A percentile compares a stretch with the other conserved stretches of the same genome.
Evolutionary conservation across 2,113 vertebrate genomes (phyloP).

Genomic region (Crotalus helleri): DNA sequence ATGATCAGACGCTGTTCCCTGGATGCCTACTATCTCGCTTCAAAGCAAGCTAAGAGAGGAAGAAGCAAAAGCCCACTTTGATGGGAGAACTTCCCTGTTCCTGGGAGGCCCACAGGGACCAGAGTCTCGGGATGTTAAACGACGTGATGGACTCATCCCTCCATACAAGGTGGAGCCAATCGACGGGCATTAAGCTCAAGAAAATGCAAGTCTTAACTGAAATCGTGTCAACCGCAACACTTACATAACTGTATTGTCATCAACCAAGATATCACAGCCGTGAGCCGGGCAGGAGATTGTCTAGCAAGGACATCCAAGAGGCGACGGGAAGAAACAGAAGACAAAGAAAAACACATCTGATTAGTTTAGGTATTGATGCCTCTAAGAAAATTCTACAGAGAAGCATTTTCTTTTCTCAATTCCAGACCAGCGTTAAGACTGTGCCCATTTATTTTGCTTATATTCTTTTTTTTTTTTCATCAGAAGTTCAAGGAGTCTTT

Average conservation of each 20-base stretch:
- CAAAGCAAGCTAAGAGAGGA: neutral
- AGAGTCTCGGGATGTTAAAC: neutral
- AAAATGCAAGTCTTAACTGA: constrained; percentile 35
- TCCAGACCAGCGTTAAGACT: accelerated
- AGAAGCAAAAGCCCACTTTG: neutral
- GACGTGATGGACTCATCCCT: neutral
- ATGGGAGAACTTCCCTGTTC: neutral
- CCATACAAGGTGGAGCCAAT: constrained; percentile 2
- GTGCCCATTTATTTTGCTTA: neutral
- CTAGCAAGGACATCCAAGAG: constrained; percentile 60
- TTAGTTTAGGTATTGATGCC: neutral
- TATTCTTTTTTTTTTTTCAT: neutral
- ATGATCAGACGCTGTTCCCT: neutral
- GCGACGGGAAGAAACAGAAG: neutral
- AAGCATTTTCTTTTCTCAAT: neutral
- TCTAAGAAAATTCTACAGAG: neutral
- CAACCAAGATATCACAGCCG: constrained; percentile 99
- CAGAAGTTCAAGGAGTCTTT: too few relatives aligned
- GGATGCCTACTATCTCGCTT: neutral
- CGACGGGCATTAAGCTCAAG: neutral
- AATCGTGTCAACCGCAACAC: constrained; percentile 62
- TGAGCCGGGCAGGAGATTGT: constrained; percentile 99
- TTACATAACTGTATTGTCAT: constrained; percentile 99
- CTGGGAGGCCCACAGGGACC: neutral
- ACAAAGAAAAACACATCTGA: neutral